Evolutionary conservation across 1,140 invertebrate species (phyloP).

Genomic region (Cyclina sinensis): DNA sequence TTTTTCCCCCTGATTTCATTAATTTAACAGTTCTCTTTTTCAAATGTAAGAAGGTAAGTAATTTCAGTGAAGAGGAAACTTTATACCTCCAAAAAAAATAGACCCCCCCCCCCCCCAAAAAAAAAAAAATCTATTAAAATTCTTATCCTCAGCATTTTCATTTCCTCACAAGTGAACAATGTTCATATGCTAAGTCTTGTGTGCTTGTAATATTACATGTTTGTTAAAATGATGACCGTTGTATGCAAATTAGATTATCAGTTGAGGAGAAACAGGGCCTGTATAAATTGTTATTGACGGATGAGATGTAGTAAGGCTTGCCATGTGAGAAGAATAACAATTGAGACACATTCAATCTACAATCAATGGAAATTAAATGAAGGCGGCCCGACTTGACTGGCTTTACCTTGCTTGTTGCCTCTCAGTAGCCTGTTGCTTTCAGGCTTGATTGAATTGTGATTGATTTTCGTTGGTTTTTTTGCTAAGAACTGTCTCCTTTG

Average conservation of each 20-base stretch:
- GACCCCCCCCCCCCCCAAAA: no score
- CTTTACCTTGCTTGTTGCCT: conserved; percentile 9
- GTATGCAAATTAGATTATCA: conserved; percentile 47
- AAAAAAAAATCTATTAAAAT: no score
- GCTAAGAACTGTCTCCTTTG: no score
- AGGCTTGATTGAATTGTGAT: background rate
- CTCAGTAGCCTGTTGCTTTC: background rate
- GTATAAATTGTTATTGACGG: conserved; percentile 51
- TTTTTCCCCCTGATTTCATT: no score
- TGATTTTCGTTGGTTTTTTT: background rate
- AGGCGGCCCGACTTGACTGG: background rate
- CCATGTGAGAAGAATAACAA: conserved; percentile 46
- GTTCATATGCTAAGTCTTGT: background rate
- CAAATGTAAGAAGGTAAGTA: no score
- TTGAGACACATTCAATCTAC: conserved; percentile 26
- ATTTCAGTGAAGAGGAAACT: no score
- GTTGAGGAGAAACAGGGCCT: conserved; percentile 33
- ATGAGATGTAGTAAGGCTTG: conserved; percentile 17
- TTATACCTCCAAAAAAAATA: no score
- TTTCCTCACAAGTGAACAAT: background rate
- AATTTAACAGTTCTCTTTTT: no score
- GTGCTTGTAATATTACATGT: conserved; percentile 39
- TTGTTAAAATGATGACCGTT: conserved; percentile 42
- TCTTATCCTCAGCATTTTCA: background rate
- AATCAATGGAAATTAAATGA: conserved; percentile 56